phyloP scores from a whole-genome alignment of 2,113 vertebrate species.

The Protomyctophum bolini region DNA sequence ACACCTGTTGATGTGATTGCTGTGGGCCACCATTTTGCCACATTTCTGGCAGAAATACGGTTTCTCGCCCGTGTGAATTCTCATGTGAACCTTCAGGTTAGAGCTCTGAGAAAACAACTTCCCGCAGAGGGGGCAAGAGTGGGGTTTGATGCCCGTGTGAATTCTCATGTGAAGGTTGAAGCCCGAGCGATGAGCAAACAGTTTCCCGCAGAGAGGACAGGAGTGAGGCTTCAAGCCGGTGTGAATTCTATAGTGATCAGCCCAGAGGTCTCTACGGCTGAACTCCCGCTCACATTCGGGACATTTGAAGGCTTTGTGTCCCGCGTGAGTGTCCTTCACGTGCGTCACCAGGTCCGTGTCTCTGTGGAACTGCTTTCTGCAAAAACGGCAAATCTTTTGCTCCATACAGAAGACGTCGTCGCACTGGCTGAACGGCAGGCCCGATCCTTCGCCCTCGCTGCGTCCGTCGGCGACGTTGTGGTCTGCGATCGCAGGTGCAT shows the following conservation, averaged over 20 bases:
- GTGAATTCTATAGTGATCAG: slow-evolving; percentile 26
- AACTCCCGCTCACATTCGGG: slow-evolving; percentile 6
- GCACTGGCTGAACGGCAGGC: neutral
- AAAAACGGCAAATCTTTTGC: slow-evolving; percentile 15
- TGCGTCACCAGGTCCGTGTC: slow-evolving; percentile 26
- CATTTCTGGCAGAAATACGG: slow-evolving; percentile 4
- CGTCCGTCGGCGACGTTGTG: neutral
- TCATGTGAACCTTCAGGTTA: slow-evolving; percentile 17
- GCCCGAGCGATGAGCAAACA: neutral
- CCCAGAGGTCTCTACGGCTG: slow-evolving; percentile 1
- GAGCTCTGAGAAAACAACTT: slow-evolving; percentile 14
- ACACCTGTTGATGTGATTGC: too few species aligned
- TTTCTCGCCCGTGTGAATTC: neutral
- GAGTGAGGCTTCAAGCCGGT: slow-evolving; percentile 4
- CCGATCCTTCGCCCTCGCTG: neutral
- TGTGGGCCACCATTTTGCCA: slow-evolving; percentile 1
- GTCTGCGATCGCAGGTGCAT: neutral
- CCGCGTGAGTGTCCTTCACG: slow-evolving; percentile 1
- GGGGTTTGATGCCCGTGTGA: slow-evolving; percentile 2
- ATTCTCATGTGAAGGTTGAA: neutral
- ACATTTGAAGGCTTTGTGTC: slow-evolving; percentile 31
- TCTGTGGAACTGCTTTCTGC: neutral
- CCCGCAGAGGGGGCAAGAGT: slow-evolving; percentile 23
- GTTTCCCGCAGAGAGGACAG: neutral
- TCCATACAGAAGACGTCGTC: neutral